Evolutionary conservation across 2,888 invertebrate genomes (phyloP).

Genomic region (Rhorus exstirpatorius): DNA sequence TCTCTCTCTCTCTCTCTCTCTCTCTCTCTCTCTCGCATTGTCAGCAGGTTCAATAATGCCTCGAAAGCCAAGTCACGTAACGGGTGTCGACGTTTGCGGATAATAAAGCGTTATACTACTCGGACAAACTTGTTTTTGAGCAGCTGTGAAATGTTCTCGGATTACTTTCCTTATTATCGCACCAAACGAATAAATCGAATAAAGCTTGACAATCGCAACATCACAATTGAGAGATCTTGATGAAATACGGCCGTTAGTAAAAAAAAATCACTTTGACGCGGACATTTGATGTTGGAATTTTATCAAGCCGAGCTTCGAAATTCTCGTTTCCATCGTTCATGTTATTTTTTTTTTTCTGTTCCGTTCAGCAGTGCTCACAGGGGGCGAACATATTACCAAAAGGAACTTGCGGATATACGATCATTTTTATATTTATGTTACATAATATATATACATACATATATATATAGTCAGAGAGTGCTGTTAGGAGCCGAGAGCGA

Average conservation of each 20-base stretch:
- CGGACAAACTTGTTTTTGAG: slow-evolving; percentile 75
- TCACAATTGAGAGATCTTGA: slow-evolving; percentile 38
- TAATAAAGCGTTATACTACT: slow-evolving; percentile 69
- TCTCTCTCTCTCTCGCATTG: slow-evolving; percentile 6
- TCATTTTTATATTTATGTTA: too few relatives aligned
- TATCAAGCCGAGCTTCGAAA: slow-evolving; percentile 49
- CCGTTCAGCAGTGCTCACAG: slow-evolving; percentile 9
- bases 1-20: slow-evolving; percentile 5
- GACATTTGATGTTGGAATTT: slow-evolving; percentile 34
- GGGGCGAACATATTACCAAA: slow-evolving; percentile 24
- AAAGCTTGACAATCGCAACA: slow-evolving; percentile 46
- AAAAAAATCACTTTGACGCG: slow-evolving; percentile 22
- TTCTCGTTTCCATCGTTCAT: slow-evolving; percentile 25
- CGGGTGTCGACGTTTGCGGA: slow-evolving; percentile 70
- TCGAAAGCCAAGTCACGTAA: slow-evolving; percentile 76
- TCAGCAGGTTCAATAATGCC: slow-evolving; percentile 78
- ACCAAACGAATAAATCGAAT: slow-evolving; percentile 43
- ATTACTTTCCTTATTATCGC: slow-evolving; percentile 39
- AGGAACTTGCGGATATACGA: slow-evolving; percentile 25
- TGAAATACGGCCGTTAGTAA: slow-evolving; percentile 5
- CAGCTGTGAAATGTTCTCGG: slow-evolving; percentile 62
- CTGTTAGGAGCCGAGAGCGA: not conserved
- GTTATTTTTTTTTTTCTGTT: slow-evolving; percentile 14
- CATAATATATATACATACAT: not conserved
- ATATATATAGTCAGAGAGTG: slow-evolving; percentile 18